Base-by-base conservation (phyloP, 2,113 vertebrate species). In the Riparia riparia region DNA sequence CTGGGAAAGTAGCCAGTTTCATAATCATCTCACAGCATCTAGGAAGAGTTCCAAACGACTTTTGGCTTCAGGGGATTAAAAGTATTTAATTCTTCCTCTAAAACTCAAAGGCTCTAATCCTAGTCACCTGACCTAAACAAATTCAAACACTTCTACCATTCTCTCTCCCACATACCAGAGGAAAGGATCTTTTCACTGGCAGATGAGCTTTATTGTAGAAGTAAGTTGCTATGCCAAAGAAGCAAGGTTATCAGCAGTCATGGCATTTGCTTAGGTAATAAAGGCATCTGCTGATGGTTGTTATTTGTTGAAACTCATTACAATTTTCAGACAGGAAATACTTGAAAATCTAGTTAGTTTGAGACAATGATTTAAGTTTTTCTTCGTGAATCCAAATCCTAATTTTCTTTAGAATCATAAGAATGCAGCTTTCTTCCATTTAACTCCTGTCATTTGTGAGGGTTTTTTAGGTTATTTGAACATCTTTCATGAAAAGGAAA, bases 1-100 rank as follows among this genome's bases (percentile, higher is more conserved):
- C 95, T 96, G 95, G 95, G 95, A 96, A 93, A 29, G 76, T 29
- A 83, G 96, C 95, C 93, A 95, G 76, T 92, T 92, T 82, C 71
- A 64, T 94, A 90, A 93, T 96, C 47, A 81, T 86, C 82, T 92
- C 1, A 3, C 88, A 95, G 54, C 92, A 90, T 96, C 92, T 95
- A 86, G 93, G 94, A 96, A 84, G 77, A 24, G 25, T 95, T 96
- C 93, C 94, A 96, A 92, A 90, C 0, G 10, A 58, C 85, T 95
- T 85, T 29, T 83, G 63, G 79, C 92, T 96, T 96, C 82, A 78
- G 79, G 85, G 80, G 49, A 89, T 93, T 96, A 83, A 64, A 92
- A 86, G 49, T 92, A 71, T 86, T 93, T 92, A 81, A 80, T 89
- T 93, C 76, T 94, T 82, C 54, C 63, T 83, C 61, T 95, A 47